These are phyloP conservation scores for Epistrophella euchroma DNA, from an alignment of 2,888 invertebrate species.

Conservation along the genomic window DNA sequence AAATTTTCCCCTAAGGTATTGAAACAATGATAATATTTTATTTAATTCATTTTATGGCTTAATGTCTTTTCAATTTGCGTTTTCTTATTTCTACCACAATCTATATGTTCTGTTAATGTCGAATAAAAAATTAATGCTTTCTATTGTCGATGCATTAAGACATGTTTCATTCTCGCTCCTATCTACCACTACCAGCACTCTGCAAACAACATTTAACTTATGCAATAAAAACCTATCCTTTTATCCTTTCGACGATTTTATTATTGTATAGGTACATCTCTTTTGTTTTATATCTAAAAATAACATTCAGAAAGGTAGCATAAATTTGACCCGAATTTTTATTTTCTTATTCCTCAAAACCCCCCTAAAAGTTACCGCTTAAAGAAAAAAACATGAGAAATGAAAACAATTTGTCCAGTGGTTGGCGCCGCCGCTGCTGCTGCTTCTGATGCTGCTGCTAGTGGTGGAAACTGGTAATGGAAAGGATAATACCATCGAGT, in stretches of 20 bases:
- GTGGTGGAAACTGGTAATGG: slow-evolving; percentile 1
- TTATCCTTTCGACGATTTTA: slow-evolving; percentile 30
- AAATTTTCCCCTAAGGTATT: background rate
- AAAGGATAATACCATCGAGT: slow-evolving; percentile 41
- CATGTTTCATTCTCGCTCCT: background rate
- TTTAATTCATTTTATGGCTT: slow-evolving; percentile 1
- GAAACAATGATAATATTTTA: slow-evolving; percentile 1
- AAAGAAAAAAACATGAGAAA: slow-evolving; percentile 16
- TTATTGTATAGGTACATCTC: background rate
- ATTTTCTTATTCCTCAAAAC: slow-evolving; percentile 8
- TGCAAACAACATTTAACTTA: background rate
- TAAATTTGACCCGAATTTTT: slow-evolving; percentile 37
- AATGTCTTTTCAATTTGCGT: slow-evolving; percentile 15
- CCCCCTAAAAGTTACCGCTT: background rate
- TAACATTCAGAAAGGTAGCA: slow-evolving; percentile 2
- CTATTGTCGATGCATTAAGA: slow-evolving; percentile 27
- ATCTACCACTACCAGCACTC: background rate
- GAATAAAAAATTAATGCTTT: background rate
- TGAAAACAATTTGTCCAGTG: slow-evolving; percentile 30
- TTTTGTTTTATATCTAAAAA: slow-evolving; percentile 28
- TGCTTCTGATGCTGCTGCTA: background rate
- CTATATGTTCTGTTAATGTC: background rate
- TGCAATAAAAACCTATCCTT: slow-evolving; percentile 14
- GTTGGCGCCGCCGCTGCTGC: background rate
- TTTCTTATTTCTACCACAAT: slow-evolving; percentile 18